A percentile compares a stretch with the other conserved stretches of the same genome.
Conservation (phyloP, 2,888 invertebrate genomes). For the Eristalis pertinax region DNA sequence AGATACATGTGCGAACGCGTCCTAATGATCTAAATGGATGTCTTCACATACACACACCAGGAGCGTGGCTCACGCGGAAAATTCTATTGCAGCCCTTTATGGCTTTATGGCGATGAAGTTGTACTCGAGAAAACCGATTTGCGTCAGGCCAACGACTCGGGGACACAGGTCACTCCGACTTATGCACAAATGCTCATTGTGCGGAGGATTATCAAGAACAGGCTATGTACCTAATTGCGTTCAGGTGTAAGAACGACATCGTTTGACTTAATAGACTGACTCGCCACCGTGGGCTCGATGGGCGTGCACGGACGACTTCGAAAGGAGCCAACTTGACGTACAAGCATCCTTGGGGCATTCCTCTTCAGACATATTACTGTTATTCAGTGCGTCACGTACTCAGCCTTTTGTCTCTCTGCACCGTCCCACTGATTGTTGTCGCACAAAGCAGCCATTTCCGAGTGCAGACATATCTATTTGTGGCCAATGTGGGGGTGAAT, state of each 20-base stretch:
- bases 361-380: conserved; percentile 17
- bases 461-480: conserved; percentile 13
- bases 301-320: background rate
- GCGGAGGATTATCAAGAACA: background rate
- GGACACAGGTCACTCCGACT: background rate
- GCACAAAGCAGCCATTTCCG: background rate
- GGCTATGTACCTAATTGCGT: conserved; percentile 13
- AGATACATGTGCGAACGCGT: background rate
- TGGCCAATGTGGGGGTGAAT: background rate
- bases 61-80: background rate
- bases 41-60: background rate
- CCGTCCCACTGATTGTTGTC: background rate
- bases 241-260: conserved; percentile 24
- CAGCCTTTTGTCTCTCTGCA: background rate
- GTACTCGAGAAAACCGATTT: background rate
- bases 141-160: background rate
- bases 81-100: conserved; percentile 19
- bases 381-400: conserved; percentile 13
- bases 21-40: conserved; percentile 27
- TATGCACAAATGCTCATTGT: conserved; percentile 15
- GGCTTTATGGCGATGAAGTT: background rate
- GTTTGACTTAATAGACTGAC: conserved; percentile 32
- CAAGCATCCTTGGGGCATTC: conserved; percentile 16
- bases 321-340: background rate
- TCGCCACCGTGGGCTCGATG: background rate